phyloP scores from a whole-genome alignment of 1,140 invertebrate genomes.

The Adelges cooleyi region DNA sequence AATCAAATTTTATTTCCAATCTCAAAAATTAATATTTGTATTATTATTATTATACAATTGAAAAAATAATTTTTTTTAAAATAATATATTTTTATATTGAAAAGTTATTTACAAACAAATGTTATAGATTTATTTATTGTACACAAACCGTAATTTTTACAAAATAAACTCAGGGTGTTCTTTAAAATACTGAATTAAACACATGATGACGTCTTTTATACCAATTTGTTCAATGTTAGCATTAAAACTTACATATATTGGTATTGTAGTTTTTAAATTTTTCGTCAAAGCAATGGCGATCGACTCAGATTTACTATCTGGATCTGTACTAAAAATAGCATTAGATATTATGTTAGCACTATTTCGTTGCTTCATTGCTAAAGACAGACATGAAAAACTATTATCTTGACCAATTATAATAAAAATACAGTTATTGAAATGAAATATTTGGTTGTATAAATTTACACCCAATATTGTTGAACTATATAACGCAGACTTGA shows the following conservation, averaged over 20 bases:
- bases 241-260: slow-evolving; percentile 26
- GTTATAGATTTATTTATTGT: too few relatives aligned
- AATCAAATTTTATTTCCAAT: too few relatives aligned
- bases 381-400: not conserved
- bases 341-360: not conserved
- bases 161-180: not conserved
- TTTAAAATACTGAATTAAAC: slow-evolving; percentile 1
- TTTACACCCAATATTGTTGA: slow-evolving; percentile 3
- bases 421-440: slow-evolving; percentile 18
- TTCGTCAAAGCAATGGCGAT: not conserved
- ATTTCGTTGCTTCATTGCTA: slow-evolving; percentile 20
- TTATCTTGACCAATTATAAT: not conserved
- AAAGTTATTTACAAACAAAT: too few relatives aligned
- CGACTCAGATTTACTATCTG: slow-evolving; percentile 8
- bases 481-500: not conserved
- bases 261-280: not conserved
- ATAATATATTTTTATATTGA: too few relatives aligned
- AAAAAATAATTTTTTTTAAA: too few relatives aligned
- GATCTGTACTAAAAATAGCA: slow-evolving; percentile 17
- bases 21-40: too few relatives aligned
- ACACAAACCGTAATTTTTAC: too few relatives aligned
- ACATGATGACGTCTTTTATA: not conserved
- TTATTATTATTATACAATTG: too few relatives aligned
- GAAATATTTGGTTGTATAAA: not conserved
- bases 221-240: not conserved